These are phyloP conservation scores for Dicranocentrus wangi DNA, from an alignment of 2,888 invertebrate genomes.

Conservation along the genomic window DNA sequence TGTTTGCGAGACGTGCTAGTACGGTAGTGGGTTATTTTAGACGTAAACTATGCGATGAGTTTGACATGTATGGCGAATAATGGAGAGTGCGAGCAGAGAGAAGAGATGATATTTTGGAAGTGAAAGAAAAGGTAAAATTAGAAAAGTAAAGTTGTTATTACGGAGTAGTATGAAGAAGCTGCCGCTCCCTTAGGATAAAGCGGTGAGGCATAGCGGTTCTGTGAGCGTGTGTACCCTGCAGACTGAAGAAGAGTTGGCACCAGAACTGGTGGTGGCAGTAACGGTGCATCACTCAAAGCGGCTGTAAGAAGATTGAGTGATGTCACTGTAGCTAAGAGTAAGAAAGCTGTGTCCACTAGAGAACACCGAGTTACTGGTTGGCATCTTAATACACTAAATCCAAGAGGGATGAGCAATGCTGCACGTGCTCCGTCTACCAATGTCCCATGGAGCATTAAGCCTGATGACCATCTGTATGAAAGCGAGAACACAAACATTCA, in stretches of 20 bases:
- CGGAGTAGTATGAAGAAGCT: slow-evolving; percentile 70
- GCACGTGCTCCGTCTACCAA: slow-evolving; percentile 88
- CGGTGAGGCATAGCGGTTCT: slow-evolving; percentile 72
- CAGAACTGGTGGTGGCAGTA: slow-evolving; percentile 79
- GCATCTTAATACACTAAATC: slow-evolving; percentile 86
- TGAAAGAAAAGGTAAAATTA: slow-evolving; percentile 22
- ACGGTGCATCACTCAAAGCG: slow-evolving; percentile 88
- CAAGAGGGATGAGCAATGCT: slow-evolving; percentile 85
- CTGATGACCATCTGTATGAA: slow-evolving; percentile 85
- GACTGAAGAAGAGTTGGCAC: slow-evolving; percentile 69
- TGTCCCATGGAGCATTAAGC: slow-evolving; percentile 88
- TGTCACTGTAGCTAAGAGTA: slow-evolving; percentile 90
- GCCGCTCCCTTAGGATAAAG: slow-evolving; percentile 71
- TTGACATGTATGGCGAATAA: slow-evolving; percentile 11
- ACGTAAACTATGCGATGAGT: neutral
- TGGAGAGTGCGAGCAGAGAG: neutral
- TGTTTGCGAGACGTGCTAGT: slow-evolving; percentile 15
- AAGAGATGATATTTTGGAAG: no score
- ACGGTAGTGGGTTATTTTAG: neutral
- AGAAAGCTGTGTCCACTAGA: slow-evolving; percentile 89
- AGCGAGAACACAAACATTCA: slow-evolving; percentile 28
- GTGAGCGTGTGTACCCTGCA: slow-evolving; percentile 71
- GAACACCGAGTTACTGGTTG: slow-evolving; percentile 90
- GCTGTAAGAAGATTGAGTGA: slow-evolving; percentile 93
- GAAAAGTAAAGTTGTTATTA: slow-evolving; percentile 58